Base-by-base conservation (phyloP, 2,797 vertebrate species). In the Fringilla coelebs region DNA sequence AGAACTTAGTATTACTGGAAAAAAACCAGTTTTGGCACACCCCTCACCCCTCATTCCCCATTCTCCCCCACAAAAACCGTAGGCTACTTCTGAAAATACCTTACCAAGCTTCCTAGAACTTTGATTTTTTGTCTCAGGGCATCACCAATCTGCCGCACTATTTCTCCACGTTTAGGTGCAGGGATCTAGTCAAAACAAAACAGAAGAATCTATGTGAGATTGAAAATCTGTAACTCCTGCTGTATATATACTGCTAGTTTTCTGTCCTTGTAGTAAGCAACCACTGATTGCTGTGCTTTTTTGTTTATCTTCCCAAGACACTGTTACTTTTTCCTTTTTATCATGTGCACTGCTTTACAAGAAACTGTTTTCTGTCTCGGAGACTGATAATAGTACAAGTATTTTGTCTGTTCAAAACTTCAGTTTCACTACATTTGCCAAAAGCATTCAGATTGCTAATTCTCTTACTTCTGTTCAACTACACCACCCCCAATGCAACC, bases 81-180 rank as follows among this genome's bases (percentile, higher is more conserved):
- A 60, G 40, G 20, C 16, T 34, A 26, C 14, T 94, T 75, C 38
- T 46, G 20, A 48, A 74, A 93, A 90, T 36, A 91, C 51, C 88
- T 97, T 98, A 99, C 99, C 97, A 99, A 95, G 80, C 98, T 99
- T 93, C 99, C 99, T 2, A 99, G 98, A 68, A 98, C 97, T 89
- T 98, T 98, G 55, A 99, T 99, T 97, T 99, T 99, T 96, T 98
- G 98, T 94, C 99, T 98, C 36, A 99, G 96, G 18, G 99, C 99
- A 87, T 99, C 98, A 11, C 99, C 99, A 80, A 99, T 99, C 97
- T 99, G 99, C 86, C 99, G 98, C 57, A 99, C 99, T 68, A 99
- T 98, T 97, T 99, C 99, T 75, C 99, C 99, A 98, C 99, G 98
- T 94, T 99, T 99, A 4, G 99, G 99, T 87, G 99, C 99, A 34